Evolutionary conservation across 2,888 invertebrate species (phyloP).

Genomic region (Thelaira solivaga): DNA sequence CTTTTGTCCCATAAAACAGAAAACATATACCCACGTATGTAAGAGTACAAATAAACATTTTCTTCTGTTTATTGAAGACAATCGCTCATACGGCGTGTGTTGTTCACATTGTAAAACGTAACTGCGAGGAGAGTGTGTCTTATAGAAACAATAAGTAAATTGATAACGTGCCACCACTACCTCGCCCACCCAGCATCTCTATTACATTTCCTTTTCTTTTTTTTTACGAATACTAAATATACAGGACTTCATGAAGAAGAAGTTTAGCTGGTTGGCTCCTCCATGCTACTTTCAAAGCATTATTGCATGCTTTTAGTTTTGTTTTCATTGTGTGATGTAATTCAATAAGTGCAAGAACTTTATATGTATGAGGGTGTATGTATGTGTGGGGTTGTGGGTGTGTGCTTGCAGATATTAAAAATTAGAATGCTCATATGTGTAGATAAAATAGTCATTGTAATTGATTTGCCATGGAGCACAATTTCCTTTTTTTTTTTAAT

Average conservation of each 20-base stretch:
- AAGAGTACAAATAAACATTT: constrained; percentile 53
- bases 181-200: not conserved
- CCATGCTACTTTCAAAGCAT: constrained; percentile 18
- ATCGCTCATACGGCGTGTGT: not conserved
- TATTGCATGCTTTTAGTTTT: constrained; percentile 36
- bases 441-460: not conserved
- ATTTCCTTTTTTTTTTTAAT: too few species aligned
- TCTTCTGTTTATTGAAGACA: constrained; percentile 29
- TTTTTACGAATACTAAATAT: too few species aligned
- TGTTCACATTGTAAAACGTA: not conserved
- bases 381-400: too few species aligned
- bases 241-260: too few species aligned
- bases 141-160: constrained; percentile 58
- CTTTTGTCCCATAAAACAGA: constrained; percentile 72
- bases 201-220: too few species aligned
- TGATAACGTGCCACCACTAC: constrained; percentile 48
- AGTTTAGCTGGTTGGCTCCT: not conserved
- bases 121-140: not conserved
- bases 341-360: constrained; percentile 40
- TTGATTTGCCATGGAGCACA: too few species aligned
- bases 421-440: too few species aligned
- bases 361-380: not conserved
- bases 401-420: too few species aligned
- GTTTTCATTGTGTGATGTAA: constrained; percentile 30
- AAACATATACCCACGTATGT: constrained; percentile 42